phyloP scores from a whole-genome alignment of 2,113 vertebrate species.

The Leuciscus idus region DNA sequence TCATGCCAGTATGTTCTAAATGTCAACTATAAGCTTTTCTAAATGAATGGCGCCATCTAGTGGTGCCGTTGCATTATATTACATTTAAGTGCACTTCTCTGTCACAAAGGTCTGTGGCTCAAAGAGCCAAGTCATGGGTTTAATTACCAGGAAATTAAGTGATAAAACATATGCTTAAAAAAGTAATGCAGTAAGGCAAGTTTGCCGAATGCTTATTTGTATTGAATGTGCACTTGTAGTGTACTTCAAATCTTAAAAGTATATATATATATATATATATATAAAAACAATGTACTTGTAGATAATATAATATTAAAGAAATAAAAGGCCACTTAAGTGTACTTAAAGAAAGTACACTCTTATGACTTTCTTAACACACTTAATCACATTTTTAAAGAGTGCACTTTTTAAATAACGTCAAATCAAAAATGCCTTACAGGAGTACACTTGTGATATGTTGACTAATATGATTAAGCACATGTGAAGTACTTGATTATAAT shows the following conservation, averaged over 20 bases:
- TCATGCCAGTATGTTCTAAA: neutral
- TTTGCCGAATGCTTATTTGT: neutral
- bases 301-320: neutral
- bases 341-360: neutral
- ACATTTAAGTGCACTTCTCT: neutral
- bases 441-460: neutral
- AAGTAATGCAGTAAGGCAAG: neutral
- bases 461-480: neutral
- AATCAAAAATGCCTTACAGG: neutral
- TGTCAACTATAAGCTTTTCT: conserved; percentile 60
- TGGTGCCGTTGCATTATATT: neutral
- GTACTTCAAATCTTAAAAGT: neutral
- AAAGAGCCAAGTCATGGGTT: neutral
- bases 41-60: conserved; percentile 44
- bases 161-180: neutral
- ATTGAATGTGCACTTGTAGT: neutral
- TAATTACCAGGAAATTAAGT: neutral
- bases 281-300: neutral
- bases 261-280: neutral
- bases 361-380: neutral
- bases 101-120: neutral
- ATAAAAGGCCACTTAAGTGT: neutral
- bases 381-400: neutral
- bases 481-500: neutral
- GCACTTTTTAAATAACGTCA: neutral